phyloP scores from a whole-genome alignment of 1,140 invertebrate species.

The Drosophila trapezifrons region DNA sequence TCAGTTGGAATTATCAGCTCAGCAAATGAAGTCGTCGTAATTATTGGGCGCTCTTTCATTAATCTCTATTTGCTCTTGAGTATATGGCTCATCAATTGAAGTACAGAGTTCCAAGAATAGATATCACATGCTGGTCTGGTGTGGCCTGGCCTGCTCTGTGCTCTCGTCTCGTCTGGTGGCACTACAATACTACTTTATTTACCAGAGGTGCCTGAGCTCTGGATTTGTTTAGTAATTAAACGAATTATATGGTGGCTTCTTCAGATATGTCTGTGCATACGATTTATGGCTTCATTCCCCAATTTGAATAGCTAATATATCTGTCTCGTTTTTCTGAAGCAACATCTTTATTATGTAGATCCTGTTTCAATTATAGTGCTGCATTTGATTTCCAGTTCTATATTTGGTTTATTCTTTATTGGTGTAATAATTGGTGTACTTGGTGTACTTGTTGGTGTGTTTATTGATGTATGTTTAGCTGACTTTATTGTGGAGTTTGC shows the following conservation, averaged over 20 bases:
- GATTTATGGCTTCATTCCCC: constrained; percentile 10
- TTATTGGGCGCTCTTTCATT: too few relatives aligned
- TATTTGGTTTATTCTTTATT: background rate
- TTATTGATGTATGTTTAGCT: too few relatives aligned
- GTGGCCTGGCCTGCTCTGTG: background rate
- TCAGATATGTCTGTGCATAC: background rate
- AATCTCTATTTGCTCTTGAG: constrained; percentile 41
- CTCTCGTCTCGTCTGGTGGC: constrained; percentile 5
- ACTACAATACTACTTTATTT: constrained; percentile 24
- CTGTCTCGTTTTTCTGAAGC: background rate
- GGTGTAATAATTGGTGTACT: background rate
- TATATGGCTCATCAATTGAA: constrained; percentile 39
- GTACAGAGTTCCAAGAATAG: constrained; percentile 34
- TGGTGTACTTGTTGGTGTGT: too few relatives aligned
- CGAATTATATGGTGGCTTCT: constrained; percentile 10
- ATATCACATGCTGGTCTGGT: constrained; percentile 23
- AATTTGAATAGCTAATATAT: constrained; percentile 7
- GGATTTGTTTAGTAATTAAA: constrained; percentile 18
- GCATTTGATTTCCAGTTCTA: background rate
- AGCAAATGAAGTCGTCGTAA: too few relatives aligned
- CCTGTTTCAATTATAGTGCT: background rate
- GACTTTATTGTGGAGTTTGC: background rate
- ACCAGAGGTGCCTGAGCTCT: constrained; percentile 17
- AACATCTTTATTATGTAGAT: background rate
- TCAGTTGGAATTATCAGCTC: too few relatives aligned